Evolutionary conservation across 2,113 vertebrate genomes (phyloP).

Genomic region (Spea multiplicata): DNA sequence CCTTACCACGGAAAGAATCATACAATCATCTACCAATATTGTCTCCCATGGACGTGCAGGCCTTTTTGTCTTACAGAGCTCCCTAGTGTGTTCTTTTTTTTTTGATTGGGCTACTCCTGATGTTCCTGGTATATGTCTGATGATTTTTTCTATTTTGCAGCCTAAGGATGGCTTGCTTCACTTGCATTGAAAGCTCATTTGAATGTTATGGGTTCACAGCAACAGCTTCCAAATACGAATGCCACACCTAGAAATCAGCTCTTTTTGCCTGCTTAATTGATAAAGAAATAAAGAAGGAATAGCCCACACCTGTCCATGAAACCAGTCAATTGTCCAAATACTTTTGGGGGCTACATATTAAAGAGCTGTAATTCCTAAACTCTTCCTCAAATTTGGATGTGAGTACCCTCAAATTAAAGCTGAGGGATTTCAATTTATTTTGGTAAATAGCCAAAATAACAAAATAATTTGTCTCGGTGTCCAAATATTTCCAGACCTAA

Average conservation of each 20-base stretch:
- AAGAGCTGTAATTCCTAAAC: too few relatives aligned
- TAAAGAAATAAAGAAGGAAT: neutral
- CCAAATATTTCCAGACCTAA: too few relatives aligned
- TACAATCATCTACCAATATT: neutral
- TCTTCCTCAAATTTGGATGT: too few relatives aligned
- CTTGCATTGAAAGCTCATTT: neutral
- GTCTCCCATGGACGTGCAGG: neutral
- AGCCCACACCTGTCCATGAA: neutral
- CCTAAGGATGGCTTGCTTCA: neutral
- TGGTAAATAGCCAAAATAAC: too few relatives aligned
- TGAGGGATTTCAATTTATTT: too few relatives aligned
- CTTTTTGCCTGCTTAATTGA: neutral
- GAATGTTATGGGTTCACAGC: neutral
- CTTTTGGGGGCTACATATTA: neutral
- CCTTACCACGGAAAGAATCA: neutral
- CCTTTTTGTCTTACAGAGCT: neutral
- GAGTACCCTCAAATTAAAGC: too few relatives aligned
- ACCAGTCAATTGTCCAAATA: neutral
- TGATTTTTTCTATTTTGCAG: neutral
- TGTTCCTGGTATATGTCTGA: neutral
- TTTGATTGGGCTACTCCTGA: neutral
- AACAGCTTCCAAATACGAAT: conserved; percentile 11
- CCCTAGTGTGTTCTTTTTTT: neutral
- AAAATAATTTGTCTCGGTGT: too few relatives aligned
- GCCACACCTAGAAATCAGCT: neutral